A percentile compares a stretch with the other conserved stretches of the same genome.
Evolutionary conservation across 1,140 invertebrate genomes (phyloP).

Genomic region (Drosophila subpulchrella): DNA sequence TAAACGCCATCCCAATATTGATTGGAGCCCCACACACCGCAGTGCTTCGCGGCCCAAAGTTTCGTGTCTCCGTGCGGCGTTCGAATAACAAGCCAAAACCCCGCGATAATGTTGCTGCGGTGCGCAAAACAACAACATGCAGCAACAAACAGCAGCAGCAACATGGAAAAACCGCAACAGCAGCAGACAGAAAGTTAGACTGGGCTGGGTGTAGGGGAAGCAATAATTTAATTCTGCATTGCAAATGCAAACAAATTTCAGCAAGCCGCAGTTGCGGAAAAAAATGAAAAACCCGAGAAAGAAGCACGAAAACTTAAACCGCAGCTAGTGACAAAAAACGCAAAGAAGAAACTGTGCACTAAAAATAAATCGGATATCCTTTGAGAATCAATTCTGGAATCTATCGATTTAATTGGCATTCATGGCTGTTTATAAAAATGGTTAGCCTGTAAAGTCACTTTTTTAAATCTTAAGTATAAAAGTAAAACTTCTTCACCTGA

Average conservation of each 20-base stretch:
- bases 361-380: neutral
- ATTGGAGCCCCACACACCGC: conserved; percentile 34
- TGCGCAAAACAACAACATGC: conserved; percentile 63
- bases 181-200: conserved; percentile 37
- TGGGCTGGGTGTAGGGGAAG: conserved; percentile 54
- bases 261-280: conserved; percentile 65
- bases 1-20: conserved; percentile 58
- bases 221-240: conserved; percentile 82
- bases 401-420: neutral
- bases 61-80: conserved; percentile 41
- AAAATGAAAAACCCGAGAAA: conserved; percentile 5
- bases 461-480: neutral
- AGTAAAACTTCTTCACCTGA: neutral
- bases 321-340: conserved; percentile 64
- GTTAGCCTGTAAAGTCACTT: no score
- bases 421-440: neutral
- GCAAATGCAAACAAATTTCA: conserved; percentile 81
- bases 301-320: conserved; percentile 67
- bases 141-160: conserved; percentile 30
- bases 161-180: conserved; percentile 41
- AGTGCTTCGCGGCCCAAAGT: conserved; percentile 40
- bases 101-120: conserved; percentile 77
- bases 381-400: neutral
- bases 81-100: conserved; percentile 67
- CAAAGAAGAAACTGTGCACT: conserved; percentile 25